Conservation (phyloP, 2,113 vertebrate genomes). For the Rhinogobius similis region DNA sequence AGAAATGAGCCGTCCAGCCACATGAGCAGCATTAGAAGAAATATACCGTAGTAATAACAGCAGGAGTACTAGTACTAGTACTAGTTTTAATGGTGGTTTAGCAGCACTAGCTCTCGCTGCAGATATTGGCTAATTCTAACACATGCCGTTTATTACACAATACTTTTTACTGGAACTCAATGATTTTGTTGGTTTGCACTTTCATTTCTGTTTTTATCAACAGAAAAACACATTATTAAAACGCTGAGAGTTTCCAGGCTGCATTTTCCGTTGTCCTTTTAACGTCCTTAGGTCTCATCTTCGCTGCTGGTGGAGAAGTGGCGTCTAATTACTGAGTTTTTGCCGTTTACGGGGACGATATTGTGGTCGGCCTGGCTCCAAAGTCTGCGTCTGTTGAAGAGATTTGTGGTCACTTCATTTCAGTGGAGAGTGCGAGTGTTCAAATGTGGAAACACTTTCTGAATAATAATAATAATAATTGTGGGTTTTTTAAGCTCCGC, state of each 20-base stretch:
- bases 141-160: background rate
- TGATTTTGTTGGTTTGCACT: background rate
- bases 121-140: background rate
- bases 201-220: conserved; percentile 4
- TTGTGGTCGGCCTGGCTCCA: background rate
- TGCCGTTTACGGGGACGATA: background rate
- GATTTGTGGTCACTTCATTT: conserved; percentile 1
- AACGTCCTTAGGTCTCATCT: background rate
- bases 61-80: background rate
- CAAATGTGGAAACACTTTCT: conserved; percentile 11
- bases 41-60: too few species aligned
- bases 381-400: background rate
- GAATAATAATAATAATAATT: conserved; percentile 7
- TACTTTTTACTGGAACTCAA: background rate
- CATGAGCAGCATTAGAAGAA: too few species aligned
- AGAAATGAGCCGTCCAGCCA: too few species aligned
- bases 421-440: conserved; percentile 7
- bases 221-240: background rate
- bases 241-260: conserved; percentile 2
- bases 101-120: background rate
- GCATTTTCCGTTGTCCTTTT: background rate
- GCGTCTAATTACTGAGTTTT: background rate
- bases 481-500: background rate
- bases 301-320: background rate
- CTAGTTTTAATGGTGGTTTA: background rate